Conservation (phyloP, 2,888 invertebrate genomes). For the Chydorus sphaericus region DNA sequence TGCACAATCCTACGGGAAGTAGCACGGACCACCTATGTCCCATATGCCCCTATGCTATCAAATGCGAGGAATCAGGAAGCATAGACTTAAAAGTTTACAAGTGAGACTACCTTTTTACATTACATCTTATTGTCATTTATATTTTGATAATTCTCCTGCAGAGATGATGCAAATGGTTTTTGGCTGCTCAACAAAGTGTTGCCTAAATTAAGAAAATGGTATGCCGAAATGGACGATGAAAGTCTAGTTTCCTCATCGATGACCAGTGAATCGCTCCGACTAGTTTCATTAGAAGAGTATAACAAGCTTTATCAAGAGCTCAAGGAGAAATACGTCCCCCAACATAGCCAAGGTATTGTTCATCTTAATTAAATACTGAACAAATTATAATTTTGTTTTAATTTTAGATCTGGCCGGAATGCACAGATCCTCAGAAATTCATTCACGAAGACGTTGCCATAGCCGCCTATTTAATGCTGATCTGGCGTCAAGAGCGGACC, state of each 20-base stretch:
- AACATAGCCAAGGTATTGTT: slow-evolving; percentile 48
- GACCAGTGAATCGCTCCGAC: slow-evolving; percentile 45
- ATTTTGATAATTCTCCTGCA: neutral
- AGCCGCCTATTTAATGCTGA: slow-evolving; percentile 62
- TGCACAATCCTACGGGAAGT: neutral
- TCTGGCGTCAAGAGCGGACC: slow-evolving; percentile 52
- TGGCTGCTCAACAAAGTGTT: slow-evolving; percentile 25
- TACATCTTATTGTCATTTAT: neutral
- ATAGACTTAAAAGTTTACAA: neutral
- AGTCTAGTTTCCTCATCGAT: slow-evolving; percentile 13
- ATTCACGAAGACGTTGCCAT: slow-evolving; percentile 95
- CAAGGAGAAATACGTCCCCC: slow-evolving; percentile 61
- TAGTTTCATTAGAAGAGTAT: slow-evolving; percentile 53
- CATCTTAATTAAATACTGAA: slow-evolving; percentile 10
- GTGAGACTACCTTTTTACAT: neutral
- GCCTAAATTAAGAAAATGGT: slow-evolving; percentile 26
- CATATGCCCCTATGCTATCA: neutral
- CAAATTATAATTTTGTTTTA: slow-evolving; percentile 17
- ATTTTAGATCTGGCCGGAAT: slow-evolving; percentile 70
- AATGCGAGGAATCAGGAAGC: neutral
- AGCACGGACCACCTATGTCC: neutral
- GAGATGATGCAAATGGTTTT: slow-evolving; percentile 4
- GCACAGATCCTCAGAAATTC: slow-evolving; percentile 85
- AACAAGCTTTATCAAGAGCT: slow-evolving; percentile 51
- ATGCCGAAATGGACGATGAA: slow-evolving; percentile 21